phyloP scores from a whole-genome alignment of 2,888 invertebrate genomes.

The Macrosiphum euphorbiae region DNA sequence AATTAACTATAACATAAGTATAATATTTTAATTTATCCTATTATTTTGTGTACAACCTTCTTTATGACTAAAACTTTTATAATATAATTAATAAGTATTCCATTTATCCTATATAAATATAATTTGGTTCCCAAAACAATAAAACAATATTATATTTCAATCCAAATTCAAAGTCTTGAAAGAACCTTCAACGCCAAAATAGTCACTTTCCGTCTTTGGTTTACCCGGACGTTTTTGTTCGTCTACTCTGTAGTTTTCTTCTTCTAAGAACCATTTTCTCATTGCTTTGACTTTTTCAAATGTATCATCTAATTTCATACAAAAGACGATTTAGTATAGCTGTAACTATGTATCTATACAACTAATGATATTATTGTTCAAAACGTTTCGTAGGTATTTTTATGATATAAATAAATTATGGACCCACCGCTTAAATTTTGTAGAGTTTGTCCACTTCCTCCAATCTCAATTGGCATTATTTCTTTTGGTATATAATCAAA shows the following conservation, averaged over 20 bases:
- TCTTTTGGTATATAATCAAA: conserved; percentile 64
- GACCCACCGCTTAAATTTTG: conserved; percentile 59
- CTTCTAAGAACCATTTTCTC: conserved; percentile 67
- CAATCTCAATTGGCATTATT: conserved; percentile 63
- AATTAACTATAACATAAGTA: background rate
- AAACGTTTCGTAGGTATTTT: background rate
- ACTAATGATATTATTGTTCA: background rate
- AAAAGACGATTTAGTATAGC: background rate
- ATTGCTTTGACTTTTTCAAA: conserved; percentile 66
- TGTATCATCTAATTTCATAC: conserved; percentile 61
- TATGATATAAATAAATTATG: background rate
- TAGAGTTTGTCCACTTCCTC: conserved; percentile 64
- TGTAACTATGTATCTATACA: background rate
- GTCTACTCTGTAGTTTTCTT: conserved; percentile 67
- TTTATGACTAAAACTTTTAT: background rate
- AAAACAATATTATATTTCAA: conserved; percentile 56
- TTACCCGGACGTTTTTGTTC: conserved; percentile 67
- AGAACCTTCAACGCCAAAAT: conserved; percentile 67
- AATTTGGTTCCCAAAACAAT: background rate
- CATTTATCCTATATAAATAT: background rate
- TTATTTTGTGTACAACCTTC: background rate
- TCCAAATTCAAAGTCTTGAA: conserved; percentile 68
- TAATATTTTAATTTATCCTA: background rate
- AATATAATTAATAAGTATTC: background rate
- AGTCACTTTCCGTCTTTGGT: conserved; percentile 65